Evolutionary conservation across 1,140 invertebrate genomes (phyloP).

Genomic region (Hydropsyche tenuis): DNA sequence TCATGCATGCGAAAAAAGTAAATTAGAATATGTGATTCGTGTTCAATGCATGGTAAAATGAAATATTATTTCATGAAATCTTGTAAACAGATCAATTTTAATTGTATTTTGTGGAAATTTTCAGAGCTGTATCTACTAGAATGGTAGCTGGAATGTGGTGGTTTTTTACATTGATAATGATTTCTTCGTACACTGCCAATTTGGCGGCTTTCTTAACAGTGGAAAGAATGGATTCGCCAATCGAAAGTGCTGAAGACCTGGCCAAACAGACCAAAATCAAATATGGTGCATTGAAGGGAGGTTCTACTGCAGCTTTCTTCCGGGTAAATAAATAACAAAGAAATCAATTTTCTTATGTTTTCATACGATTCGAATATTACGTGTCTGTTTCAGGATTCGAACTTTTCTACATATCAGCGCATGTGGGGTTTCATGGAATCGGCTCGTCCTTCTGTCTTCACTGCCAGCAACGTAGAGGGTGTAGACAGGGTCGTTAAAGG

Average conservation of each 20-base stretch:
- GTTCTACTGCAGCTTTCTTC: constrained; percentile 92
- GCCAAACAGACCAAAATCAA: constrained; percentile 97
- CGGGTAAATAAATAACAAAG: constrained; percentile 71
- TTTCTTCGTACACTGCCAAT: constrained; percentile 98
- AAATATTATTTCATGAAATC: neutral
- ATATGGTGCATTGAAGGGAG: constrained; percentile 92
- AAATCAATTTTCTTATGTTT: neutral
- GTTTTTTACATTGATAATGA: constrained; percentile 98
- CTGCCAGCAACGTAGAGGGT: constrained; percentile 83
- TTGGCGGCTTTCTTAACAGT: constrained; percentile 97
- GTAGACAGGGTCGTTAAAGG: constrained; percentile 84
- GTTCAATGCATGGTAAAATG: neutral
- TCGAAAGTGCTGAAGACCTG: constrained; percentile 94
- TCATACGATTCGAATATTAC: neutral
- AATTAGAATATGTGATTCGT: neutral
- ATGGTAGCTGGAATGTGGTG: constrained; percentile 95
- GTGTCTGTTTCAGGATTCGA: constrained; percentile 76
- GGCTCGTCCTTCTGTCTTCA: constrained; percentile 83
- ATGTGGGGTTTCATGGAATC: constrained; percentile 96
- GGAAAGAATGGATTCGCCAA: constrained; percentile 94
- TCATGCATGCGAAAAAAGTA: too few species aligned
- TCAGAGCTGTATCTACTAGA: constrained; percentile 82
- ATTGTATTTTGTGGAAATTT: constrained; percentile 47
- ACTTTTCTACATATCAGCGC: constrained; percentile 87
- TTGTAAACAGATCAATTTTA: neutral